Base-by-base conservation (phyloP, 1,140 invertebrate species). In the Psix sp. region DNA sequence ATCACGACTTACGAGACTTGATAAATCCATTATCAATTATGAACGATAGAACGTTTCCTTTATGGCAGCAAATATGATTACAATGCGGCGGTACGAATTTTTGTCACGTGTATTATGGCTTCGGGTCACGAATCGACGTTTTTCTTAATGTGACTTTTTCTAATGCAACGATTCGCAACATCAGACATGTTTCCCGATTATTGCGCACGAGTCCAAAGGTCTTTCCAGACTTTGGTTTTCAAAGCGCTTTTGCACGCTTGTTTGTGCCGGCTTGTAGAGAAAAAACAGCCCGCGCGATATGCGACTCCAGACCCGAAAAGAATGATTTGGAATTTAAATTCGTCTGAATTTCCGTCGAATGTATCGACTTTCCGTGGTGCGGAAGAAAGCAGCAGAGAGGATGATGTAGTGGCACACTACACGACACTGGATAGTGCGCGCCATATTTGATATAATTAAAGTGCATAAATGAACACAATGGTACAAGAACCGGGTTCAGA, bases 371-470 rank as follows among this genome's bases (percentile, higher is more conserved):
- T 33, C 9, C 36, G 38, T 21, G 10, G 38, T 18, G 13, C 3
- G 11, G 5, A 2, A 14, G 35, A 16, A 7, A 16, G 14, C 15
- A 7, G 33, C n/a, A 42, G 43, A 21, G 18, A 35, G 43, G 33
- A 42, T 24, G 38, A 56, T 40, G 49, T 17, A 40, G 14, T 42
- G 42, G 52, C 46, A 39, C 13, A 36, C n/a, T 42, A 54, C 56
- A 49, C 57, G 43, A 46, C 52, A 59, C 57, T 21, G 49, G 42
- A 52, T 46, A 57, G 65, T 51, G 65, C 78, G 40, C 73, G 80
- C 82, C 80, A 80, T 84, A 84, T 83, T 82, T 77, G 80, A 82
- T 81, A 83, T 82, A 84, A 83, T 83, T 84, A 84, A 84, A 83
- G 78, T 79, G 78, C 76, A 82, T 81, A 84, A 84, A 84, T 82